Evolutionary conservation across 2,888 invertebrate genomes (phyloP).

Genomic region (Caenorhabditis panamensis): DNA sequence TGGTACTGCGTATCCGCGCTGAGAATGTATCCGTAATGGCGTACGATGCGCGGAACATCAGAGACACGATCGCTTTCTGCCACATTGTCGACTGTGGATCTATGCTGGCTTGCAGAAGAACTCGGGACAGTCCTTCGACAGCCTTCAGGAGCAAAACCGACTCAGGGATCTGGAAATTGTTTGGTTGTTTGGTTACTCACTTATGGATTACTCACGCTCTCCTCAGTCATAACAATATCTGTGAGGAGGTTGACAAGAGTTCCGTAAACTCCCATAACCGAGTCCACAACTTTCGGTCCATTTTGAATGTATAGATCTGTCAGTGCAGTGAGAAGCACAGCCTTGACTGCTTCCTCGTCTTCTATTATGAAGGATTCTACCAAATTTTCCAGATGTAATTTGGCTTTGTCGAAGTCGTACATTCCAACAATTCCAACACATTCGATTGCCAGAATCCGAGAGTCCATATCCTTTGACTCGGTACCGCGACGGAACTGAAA

Average conservation of each 20-base stretch:
- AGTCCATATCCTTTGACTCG: background rate
- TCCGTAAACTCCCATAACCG: background rate
- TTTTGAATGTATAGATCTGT: conserved; percentile 22
- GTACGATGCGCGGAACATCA: conserved; percentile 35
- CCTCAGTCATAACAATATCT: background rate
- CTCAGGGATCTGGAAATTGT: background rate
- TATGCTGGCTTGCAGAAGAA: conserved; percentile 22
- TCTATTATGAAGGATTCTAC: background rate
- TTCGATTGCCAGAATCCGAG: conserved; percentile 19
- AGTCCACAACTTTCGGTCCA: conserved; percentile 7
- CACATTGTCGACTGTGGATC: conserved; percentile 6
- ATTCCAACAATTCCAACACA: conserved; percentile 42
- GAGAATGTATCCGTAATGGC: background rate
- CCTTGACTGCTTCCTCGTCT: background rate
- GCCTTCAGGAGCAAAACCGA: conserved; percentile 13
- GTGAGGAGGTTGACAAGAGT: conserved; percentile 10
- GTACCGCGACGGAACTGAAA: conserved; percentile 2
- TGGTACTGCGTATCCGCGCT: conserved; percentile 32
- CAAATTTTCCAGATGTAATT: background rate
- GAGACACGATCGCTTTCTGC: conserved; percentile 12
- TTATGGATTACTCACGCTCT: background rate
- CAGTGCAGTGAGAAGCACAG: background rate
- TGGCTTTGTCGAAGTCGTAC: background rate
- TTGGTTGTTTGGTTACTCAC: background rate
- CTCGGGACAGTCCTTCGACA: conserved; percentile 26